Evolutionary conservation across 2,113 vertebrate species (phyloP).

Genomic region (Herpailurus yagouaroundi): DNA sequence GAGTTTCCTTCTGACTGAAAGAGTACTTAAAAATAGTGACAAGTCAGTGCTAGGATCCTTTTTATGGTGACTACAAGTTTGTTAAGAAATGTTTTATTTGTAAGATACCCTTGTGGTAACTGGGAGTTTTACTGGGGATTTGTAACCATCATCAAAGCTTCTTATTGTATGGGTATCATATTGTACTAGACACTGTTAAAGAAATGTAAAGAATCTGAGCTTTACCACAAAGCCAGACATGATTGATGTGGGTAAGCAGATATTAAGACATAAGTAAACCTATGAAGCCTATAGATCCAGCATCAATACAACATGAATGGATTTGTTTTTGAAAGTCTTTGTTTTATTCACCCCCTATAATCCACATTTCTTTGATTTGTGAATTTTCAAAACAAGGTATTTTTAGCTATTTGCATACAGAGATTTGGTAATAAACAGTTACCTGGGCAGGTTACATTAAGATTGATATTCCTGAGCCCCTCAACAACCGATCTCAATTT

Average conservation of each 20-base stretch:
- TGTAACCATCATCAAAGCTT: slow-evolving; percentile 54
- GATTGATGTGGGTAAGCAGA: slow-evolving; percentile 41
- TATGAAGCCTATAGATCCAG: neutral
- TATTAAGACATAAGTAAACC: slow-evolving; percentile 51
- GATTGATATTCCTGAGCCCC: neutral
- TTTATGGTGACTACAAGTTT: neutral
- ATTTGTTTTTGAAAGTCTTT: slow-evolving; percentile 42
- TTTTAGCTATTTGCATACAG: slow-evolving; percentile 33
- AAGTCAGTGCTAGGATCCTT: neutral
- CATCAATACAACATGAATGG: neutral
- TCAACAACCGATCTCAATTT: slow-evolving; percentile 1
- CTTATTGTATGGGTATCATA: neutral
- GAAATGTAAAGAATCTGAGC: slow-evolving; percentile 18
- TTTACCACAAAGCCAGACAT: slow-evolving; percentile 30
- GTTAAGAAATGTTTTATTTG: neutral
- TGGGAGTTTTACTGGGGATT: neutral
- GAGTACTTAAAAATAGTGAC: neutral
- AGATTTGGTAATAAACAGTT: slow-evolving; percentile 36
- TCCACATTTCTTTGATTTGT: slow-evolving; percentile 50
- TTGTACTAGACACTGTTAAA: neutral
- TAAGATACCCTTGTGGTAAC: slow-evolving; percentile 12
- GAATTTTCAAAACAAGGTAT: slow-evolving; percentile 31
- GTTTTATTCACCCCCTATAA: slow-evolving; percentile 21
- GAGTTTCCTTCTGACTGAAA: neutral
- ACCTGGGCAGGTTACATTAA: neutral